Percentiles rank a stretch among this genome's conserved stretches.
Evolutionary conservation across 2,888 invertebrate species (phyloP).

Genomic region (Scaptomyza reducta): DNA sequence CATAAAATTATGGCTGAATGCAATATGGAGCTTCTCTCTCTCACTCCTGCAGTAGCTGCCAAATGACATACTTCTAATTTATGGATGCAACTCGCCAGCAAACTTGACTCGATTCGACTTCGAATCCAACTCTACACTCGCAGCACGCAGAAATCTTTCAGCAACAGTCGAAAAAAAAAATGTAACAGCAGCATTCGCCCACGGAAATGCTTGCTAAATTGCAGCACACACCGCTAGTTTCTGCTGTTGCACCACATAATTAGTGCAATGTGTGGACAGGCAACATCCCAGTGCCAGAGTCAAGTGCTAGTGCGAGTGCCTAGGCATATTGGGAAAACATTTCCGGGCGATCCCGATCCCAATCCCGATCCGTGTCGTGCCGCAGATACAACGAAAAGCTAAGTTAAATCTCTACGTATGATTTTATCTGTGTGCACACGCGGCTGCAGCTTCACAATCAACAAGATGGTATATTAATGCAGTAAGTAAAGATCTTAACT

Average conservation of each 20-base stretch:
- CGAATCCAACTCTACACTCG: conserved; percentile 4
- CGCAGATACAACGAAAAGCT: conserved; percentile 41
- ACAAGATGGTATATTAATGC: conserved; percentile 4
- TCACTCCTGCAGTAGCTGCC: conserved; percentile 60
- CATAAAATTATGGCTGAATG: conserved; percentile 63
- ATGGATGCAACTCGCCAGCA: conserved; percentile 50
- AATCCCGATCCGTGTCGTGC: conserved; percentile 50
- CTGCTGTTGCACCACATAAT: conserved; percentile 47
- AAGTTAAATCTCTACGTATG: conserved; percentile 46
- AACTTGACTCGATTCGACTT: conserved; percentile 23
- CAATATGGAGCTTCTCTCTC: conserved; percentile 18
- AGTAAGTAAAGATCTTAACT: not conserved
- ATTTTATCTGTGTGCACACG: conserved; percentile 67
- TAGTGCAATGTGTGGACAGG: conserved; percentile 77
- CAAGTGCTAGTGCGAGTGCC: conserved; percentile 7
- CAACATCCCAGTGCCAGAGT: conserved; percentile 14
- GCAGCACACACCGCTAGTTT: conserved; percentile 59
- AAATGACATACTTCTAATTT: conserved; percentile 80
- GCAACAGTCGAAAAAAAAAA: conserved; percentile 24
- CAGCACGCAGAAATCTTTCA: conserved; percentile 23
- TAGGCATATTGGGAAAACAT: conserved; percentile 45
- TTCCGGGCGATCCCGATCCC: conserved; percentile 51
- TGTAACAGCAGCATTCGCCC: conserved; percentile 50
- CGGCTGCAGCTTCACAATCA: conserved; percentile 30
- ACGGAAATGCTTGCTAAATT: conserved; percentile 70